phyloP scores from a whole-genome alignment of 2,113 vertebrate genomes.

The Sturnira hondurensis region DNA sequence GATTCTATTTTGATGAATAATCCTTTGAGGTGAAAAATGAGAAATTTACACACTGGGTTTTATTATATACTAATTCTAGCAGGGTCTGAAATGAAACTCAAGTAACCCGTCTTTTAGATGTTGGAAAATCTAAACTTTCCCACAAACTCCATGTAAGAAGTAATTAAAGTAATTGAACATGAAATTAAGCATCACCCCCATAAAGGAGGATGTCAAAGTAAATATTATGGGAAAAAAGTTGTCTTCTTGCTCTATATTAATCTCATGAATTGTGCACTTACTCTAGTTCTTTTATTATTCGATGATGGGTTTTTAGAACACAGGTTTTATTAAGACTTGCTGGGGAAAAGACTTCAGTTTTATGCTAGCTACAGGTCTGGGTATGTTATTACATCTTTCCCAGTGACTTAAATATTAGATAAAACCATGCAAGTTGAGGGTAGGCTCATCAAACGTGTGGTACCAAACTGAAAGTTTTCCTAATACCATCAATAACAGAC shows the following conservation, averaged over 20 bases:
- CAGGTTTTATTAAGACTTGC: constrained; percentile 45
- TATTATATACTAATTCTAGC: constrained; percentile 69
- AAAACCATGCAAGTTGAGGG: background rate
- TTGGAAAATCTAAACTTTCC: constrained; percentile 53
- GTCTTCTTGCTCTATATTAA: constrained; percentile 63
- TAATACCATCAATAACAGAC: background rate
- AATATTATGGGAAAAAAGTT: constrained; percentile 57
- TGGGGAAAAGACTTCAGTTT: background rate
- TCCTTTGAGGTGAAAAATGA: constrained; percentile 69
- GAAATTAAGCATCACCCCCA: constrained; percentile 70
- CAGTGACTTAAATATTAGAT: background rate
- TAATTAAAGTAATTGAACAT: constrained; percentile 74
- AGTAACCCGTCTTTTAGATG: constrained; percentile 62
- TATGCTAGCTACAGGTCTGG: background rate
- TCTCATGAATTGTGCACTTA: constrained; percentile 64
- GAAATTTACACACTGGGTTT: constrained; percentile 55
- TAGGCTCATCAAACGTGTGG: background rate
- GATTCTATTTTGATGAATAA: constrained; percentile 65
- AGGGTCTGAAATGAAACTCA: constrained; percentile 54
- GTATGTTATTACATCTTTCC: background rate
- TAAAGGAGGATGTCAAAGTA: constrained; percentile 68
- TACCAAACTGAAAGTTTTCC: background rate
- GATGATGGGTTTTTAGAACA: constrained; percentile 55
- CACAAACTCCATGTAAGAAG: constrained; percentile 54
- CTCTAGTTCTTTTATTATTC: constrained; percentile 65